phyloP scores from a whole-genome alignment of 2,797 vertebrate species.

The Okamejei kenojei region DNA sequence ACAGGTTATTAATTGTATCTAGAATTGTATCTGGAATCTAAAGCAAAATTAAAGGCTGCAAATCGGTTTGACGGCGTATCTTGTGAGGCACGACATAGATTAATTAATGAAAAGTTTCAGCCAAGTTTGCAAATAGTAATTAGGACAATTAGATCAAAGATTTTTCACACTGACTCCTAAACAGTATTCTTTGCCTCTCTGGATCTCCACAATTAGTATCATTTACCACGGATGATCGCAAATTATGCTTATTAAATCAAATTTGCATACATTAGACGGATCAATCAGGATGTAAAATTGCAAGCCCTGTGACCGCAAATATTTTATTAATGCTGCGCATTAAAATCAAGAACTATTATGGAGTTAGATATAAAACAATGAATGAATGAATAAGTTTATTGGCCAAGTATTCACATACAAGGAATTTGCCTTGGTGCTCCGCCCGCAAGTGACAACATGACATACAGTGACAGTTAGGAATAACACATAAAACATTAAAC shows the following conservation, averaged over 20 bases:
- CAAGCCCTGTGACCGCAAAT: not conserved
- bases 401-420: no score
- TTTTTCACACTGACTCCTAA: slow-evolving; percentile 7
- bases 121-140: slow-evolving; percentile 30
- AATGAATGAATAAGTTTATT: no score
- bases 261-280: slow-evolving; percentile 20
- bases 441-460: no score
- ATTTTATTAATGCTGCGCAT: not conserved
- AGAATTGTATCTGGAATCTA: not conserved
- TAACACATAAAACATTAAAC: no score
- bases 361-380: not conserved
- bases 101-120: slow-evolving; percentile 17
- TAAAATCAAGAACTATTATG: not conserved
- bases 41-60: not conserved
- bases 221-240: slow-evolving; percentile 2
- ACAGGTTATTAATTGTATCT: not conserved
- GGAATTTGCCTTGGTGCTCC: no score
- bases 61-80: not conserved
- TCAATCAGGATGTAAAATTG: slow-evolving; percentile 17
- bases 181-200: slow-evolving; percentile 4
- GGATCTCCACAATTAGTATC: not conserved
- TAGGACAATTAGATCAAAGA: slow-evolving; percentile 4
- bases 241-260: slow-evolving; percentile 3
- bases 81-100: not conserved
- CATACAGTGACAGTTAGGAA: no score